phyloP scores from a whole-genome alignment of 2,113 vertebrate species.

The Suricata suricatta region DNA sequence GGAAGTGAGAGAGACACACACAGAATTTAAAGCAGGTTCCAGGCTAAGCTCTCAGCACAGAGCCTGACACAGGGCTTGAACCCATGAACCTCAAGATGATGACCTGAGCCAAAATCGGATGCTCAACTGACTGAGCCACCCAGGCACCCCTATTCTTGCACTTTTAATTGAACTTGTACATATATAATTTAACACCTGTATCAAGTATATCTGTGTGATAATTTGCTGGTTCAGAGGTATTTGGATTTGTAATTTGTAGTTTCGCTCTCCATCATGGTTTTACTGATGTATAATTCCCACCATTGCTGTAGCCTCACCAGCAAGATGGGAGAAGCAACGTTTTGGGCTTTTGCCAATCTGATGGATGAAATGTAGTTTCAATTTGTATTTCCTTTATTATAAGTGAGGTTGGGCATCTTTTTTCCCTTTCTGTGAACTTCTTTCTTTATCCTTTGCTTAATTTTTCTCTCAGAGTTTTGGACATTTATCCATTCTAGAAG shows the following conservation, averaged over 20 bases:
- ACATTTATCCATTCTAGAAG: background rate
- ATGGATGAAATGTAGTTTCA: background rate
- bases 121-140: too few species aligned
- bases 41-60: too few species aligned
- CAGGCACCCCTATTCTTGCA: background rate
- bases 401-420: background rate
- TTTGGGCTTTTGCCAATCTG: background rate
- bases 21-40: too few species aligned
- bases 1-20: too few species aligned
- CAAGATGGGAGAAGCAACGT: background rate
- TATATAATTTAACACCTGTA: background rate
- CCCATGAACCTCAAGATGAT: too few species aligned
- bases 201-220: background rate
- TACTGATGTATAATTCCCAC: too few species aligned
- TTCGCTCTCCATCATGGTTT: too few species aligned
- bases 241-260: background rate
- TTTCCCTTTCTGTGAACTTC: background rate
- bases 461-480: background rate
- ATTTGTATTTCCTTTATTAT: conserved; percentile 5
- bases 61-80: too few species aligned
- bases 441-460: background rate
- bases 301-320: background rate
- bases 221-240: background rate
- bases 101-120: too few species aligned
- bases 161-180: background rate